Conservation (phyloP, 2,797 vertebrate species). For the Ctenosaura bakeri region DNA sequence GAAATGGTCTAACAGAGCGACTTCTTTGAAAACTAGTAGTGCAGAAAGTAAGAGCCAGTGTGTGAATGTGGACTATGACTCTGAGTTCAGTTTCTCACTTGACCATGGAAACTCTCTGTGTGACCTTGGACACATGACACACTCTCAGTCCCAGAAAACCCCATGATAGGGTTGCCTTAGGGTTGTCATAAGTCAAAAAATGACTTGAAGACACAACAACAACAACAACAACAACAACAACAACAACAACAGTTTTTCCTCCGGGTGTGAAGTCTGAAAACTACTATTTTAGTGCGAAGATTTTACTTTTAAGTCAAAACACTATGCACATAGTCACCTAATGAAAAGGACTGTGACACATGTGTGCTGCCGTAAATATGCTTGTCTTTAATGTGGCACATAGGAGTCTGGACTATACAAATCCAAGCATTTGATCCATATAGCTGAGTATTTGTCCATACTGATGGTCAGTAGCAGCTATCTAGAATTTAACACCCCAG, state of each 20-base stretch:
- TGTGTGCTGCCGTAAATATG: not conserved
- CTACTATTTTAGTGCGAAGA: constrained; percentile 24
- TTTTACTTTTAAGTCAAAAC: constrained; percentile 63
- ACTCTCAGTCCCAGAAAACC: no score
- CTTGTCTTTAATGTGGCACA: not conserved
- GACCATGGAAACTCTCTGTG: no score
- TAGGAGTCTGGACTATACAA: not conserved
- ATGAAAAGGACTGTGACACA: not conserved
- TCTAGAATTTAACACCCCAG: no score
- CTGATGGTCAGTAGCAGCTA: no score
- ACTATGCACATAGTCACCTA: constrained; percentile 18
- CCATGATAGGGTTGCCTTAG: no score
- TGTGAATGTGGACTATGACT: no score
- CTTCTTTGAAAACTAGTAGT: not conserved
- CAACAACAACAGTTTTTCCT: not conserved
- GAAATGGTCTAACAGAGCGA: no score
- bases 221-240: no score
- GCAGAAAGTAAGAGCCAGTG: not conserved
- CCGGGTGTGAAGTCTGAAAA: not conserved
- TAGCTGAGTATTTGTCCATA: not conserved
- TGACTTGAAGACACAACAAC: no score
- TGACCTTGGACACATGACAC: no score
- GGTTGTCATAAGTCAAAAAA: no score
- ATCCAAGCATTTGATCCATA: not conserved
- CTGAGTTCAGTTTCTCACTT: no score